Conservation (phyloP, 2,888 invertebrate genomes). For the Baronia brevicornis region DNA sequence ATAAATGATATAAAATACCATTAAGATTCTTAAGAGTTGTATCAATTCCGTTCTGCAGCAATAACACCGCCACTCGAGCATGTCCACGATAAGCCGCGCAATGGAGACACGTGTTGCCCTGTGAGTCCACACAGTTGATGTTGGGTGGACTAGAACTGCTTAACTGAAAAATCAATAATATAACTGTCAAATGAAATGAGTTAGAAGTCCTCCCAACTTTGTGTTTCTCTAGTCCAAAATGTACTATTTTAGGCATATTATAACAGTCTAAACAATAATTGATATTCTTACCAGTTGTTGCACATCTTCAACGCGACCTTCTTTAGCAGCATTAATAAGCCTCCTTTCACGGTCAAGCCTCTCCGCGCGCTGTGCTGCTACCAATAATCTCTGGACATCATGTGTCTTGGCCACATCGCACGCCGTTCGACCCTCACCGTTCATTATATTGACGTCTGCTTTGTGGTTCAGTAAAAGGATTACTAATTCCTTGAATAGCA, state of each 20-base stretch:
- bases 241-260: too few species aligned
- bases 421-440: conserved; percentile 78
- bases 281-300: conserved; percentile 67
- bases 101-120: conserved; percentile 80
- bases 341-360: conserved; percentile 66
- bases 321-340: conserved; percentile 76
- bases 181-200: neutral
- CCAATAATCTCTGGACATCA: conserved; percentile 72
- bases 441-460: conserved; percentile 78
- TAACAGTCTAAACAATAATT: neutral
- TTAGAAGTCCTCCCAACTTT: too few species aligned
- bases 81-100: conserved; percentile 80
- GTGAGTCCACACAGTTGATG: conserved; percentile 78
- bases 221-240: too few species aligned
- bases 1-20: conserved; percentile 50
- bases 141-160: conserved; percentile 73
- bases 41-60: conserved; percentile 80
- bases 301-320: conserved; percentile 74
- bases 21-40: conserved; percentile 76
- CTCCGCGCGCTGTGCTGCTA: conserved; percentile 78
- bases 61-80: conserved; percentile 76
- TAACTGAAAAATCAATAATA: conserved; percentile 47
- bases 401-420: conserved; percentile 73
- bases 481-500: conserved; percentile 73
- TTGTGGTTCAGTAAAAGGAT: conserved; percentile 75